These are phyloP conservation scores for Sardinella longiceps DNA, from an alignment of 2,797 vertebrate species.

Conservation along the genomic window DNA sequence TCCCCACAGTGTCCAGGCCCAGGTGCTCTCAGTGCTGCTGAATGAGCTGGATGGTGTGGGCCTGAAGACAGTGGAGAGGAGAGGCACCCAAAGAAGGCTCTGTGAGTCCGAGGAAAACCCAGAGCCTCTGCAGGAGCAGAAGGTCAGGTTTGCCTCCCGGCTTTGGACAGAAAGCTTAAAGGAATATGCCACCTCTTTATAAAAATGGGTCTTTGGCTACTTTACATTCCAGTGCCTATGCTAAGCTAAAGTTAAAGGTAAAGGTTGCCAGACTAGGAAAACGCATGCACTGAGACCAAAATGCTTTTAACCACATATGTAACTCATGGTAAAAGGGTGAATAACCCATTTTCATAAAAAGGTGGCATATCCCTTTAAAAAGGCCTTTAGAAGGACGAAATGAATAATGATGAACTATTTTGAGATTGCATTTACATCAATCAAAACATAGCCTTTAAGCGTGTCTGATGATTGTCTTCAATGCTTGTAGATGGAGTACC, in stretches of 20 bases:
- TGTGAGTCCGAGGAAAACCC: conserved; percentile 68
- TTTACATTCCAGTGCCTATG: too few species aligned
- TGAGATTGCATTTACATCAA: neutral
- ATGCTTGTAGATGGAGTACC: conserved; percentile 75
- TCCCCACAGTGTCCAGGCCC: conserved; percentile 78
- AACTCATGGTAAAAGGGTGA: too few species aligned
- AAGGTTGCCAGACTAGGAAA: too few species aligned
- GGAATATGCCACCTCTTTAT: too few species aligned
- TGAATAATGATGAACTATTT: neutral
- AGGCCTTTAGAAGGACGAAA: neutral
- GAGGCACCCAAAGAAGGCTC: conserved; percentile 67
- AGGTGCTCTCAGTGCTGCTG: conserved; percentile 90
- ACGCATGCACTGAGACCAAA: too few species aligned
- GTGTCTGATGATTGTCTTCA: neutral
- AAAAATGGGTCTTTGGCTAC: too few species aligned
- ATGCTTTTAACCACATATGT: too few species aligned
- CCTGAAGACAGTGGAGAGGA: conserved; percentile 83
- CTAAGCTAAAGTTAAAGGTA: too few species aligned
- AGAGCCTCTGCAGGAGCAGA: conserved; percentile 58
- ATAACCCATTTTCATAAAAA: too few species aligned
- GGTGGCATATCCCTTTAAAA: too few species aligned
- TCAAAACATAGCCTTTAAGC: neutral
- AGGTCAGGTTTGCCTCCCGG: conserved; percentile 64
- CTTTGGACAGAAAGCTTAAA: neutral
- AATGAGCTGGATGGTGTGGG: conserved; percentile 97